Conservation (phyloP, 1,140 invertebrate species). For the Antheraea mylitta region DNA sequence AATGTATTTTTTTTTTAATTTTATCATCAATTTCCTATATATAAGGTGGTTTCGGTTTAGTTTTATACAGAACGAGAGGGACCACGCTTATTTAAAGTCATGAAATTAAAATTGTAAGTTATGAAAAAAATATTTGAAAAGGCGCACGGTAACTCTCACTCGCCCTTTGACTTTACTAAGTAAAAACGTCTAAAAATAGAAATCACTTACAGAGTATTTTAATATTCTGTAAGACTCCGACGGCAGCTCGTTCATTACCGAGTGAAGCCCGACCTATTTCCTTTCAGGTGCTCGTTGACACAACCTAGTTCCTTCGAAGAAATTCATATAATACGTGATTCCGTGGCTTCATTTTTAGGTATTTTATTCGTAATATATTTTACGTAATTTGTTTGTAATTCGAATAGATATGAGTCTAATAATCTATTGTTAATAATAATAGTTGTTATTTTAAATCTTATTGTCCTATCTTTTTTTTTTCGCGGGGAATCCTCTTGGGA, state of each 20-base stretch:
- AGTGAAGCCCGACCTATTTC: constrained; percentile 22
- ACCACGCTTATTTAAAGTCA: too few relatives aligned
- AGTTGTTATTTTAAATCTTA: too few relatives aligned
- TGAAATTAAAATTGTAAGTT: too few relatives aligned
- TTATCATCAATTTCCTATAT: too few relatives aligned
- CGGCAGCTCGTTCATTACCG: constrained; percentile 14
- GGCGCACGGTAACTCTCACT: neutral
- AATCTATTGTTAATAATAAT: too few relatives aligned
- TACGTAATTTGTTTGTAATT: too few relatives aligned
- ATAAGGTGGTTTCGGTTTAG: too few relatives aligned
- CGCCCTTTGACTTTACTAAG: neutral
- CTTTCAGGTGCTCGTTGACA: constrained; percentile 27
- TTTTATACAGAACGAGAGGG: too few relatives aligned
- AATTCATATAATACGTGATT: neutral
- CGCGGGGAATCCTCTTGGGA: too few relatives aligned
- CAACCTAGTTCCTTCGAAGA: constrained; percentile 21
- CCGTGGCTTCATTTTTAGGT: neutral
- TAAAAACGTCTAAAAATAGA: neutral
- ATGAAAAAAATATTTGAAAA: neutral
- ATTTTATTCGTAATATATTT: neutral
- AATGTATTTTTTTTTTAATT: too few relatives aligned
- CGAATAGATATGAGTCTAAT: too few relatives aligned
- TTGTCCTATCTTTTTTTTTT: too few relatives aligned
- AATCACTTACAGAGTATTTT: neutral
- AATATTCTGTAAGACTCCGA: neutral